phyloP scores from a whole-genome alignment of 2,888 invertebrate genomes.

The Gryllus longicercus region DNA sequence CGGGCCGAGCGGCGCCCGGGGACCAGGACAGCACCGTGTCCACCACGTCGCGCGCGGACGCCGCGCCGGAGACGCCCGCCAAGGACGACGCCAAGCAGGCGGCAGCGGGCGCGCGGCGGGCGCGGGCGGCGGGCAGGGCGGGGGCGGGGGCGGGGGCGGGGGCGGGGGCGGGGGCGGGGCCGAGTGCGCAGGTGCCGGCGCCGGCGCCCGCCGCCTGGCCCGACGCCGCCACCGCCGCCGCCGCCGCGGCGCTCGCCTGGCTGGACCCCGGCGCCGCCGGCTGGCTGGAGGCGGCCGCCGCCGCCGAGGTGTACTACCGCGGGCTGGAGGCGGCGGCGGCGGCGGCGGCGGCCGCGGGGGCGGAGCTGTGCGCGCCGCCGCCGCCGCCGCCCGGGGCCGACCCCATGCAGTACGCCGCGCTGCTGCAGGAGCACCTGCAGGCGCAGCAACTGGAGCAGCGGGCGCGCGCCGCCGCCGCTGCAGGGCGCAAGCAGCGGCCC shows the following conservation, averaged over 20 bases:
- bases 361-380: slow-evolving; percentile 26
- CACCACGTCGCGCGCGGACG: slow-evolving; percentile 25
- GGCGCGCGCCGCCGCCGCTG: background rate
- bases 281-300: slow-evolving; percentile 11
- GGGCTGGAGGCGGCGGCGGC: slow-evolving; percentile 22
- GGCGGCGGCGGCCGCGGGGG: background rate
- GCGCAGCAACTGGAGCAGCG: background rate
- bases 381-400: background rate
- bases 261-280: background rate
- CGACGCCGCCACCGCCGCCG: background rate
- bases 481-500: slow-evolving; percentile 43
- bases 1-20: background rate
- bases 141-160: background rate
- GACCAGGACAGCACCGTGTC: slow-evolving; percentile 30
- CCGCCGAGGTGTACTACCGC: background rate
- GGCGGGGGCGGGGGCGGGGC: background rate
- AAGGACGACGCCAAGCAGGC: background rate
- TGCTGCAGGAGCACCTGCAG: slow-evolving; percentile 29
- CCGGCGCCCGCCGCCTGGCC: background rate
- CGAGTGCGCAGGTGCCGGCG: background rate
- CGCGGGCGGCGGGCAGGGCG: background rate
- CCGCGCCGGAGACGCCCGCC: background rate
- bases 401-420: background rate
- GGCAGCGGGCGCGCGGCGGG: background rate
- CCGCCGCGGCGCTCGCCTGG: background rate